Conservation (phyloP, 2,113 vertebrate genomes). For the Phylloscopus whistleri region DNA sequence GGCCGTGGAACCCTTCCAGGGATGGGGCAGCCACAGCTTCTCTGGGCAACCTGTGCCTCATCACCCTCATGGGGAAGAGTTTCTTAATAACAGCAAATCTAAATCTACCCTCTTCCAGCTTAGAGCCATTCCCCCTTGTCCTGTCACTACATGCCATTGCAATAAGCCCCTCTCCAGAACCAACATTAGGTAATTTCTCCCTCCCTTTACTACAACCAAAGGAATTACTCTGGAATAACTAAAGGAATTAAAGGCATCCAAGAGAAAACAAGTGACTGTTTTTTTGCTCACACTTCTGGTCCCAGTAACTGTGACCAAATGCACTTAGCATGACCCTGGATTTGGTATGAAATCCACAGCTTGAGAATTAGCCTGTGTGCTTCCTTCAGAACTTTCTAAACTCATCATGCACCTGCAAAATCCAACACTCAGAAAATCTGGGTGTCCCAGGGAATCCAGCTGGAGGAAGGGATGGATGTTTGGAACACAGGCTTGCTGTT, state of each 20-base stretch:
- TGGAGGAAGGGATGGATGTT: neutral
- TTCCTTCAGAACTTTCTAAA: neutral
- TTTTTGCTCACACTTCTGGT: neutral
- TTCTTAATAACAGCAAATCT: neutral
- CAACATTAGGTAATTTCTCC: neutral
- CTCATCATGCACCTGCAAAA: neutral
- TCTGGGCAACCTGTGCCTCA: neutral
- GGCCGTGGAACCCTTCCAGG: neutral
- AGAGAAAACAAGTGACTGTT: neutral
- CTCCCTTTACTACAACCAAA: neutral
- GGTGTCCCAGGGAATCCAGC: neutral
- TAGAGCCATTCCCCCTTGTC: neutral
- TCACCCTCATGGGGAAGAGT: neutral
- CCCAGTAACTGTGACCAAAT: neutral
- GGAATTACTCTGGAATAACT: neutral
- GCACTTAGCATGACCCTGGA: neutral
- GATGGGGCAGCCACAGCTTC: neutral
- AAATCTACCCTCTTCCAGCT: neutral
- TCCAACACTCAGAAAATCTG: accelerated
- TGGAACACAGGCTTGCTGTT: neutral
- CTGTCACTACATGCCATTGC: neutral
- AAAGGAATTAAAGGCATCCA: neutral
- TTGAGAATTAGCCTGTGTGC: accelerated
- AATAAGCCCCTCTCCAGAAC: neutral
- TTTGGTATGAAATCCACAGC: neutral